These are phyloP conservation scores for Eulacestoma nigropectus DNA, from an alignment of 2,113 vertebrate genomes.

Conservation along the genomic window DNA sequence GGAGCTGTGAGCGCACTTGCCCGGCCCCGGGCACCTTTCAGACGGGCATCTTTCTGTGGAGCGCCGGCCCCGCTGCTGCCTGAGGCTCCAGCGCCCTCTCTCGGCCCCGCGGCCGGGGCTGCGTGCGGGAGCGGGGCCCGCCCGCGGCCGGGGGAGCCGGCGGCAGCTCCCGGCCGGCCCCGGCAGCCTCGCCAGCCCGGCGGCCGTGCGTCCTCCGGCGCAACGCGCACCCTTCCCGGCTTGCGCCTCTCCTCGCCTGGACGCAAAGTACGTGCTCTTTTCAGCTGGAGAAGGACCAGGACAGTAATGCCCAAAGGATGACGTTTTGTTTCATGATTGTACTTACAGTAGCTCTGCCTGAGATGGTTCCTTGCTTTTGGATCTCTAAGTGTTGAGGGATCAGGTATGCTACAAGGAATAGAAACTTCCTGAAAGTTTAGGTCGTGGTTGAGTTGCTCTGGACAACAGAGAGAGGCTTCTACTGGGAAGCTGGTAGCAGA, in stretches of 20 bases:
- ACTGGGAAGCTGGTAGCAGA: neutral
- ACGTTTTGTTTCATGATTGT: neutral
- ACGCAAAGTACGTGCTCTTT: fast-evolving
- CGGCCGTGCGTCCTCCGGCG: neutral
- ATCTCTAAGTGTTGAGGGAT: neutral
- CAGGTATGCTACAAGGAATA: neutral
- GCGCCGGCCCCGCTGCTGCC: neutral
- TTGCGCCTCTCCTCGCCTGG: too few relatives aligned
- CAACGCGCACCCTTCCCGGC: too few relatives aligned
- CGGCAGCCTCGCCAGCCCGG: neutral
- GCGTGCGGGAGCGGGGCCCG: neutral
- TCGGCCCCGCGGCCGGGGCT: neutral
- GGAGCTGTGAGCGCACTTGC: neutral
- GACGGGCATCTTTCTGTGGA: fast-evolving
- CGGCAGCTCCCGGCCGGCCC: neutral
- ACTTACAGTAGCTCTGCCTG: neutral
- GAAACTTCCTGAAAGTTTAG: neutral
- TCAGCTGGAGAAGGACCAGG: neutral
- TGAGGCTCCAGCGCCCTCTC: slow-evolving; percentile 21
- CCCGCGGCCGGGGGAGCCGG: neutral
- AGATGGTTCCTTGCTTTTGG: neutral
- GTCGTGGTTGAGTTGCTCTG: neutral
- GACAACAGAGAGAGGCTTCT: neutral
- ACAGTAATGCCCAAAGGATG: too few relatives aligned
- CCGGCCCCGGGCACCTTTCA: neutral